Conservation (phyloP, 2,797 vertebrate genomes). For the Sebastes aleutianus region DNA sequence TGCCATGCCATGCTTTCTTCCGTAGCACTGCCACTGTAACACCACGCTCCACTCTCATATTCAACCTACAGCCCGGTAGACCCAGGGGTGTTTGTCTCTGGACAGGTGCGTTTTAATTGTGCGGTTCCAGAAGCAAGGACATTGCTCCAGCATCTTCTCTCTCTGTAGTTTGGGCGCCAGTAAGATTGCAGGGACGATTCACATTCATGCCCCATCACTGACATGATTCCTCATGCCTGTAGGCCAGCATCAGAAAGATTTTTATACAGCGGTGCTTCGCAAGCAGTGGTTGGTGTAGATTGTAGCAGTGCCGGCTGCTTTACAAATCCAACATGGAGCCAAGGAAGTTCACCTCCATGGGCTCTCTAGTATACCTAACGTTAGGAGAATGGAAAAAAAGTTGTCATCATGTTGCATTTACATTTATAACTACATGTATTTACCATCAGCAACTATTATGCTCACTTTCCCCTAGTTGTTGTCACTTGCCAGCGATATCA, state of each 20-base stretch:
- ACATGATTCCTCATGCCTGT: background rate
- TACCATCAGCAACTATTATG: too few species aligned
- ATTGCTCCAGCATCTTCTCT: background rate
- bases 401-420: too few species aligned
- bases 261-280: background rate
- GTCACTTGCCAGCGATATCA: background rate
- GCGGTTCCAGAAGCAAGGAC: background rate
- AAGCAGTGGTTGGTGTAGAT: background rate
- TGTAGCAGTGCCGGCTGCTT: background rate
- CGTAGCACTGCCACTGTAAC: too few species aligned
- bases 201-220: background rate
- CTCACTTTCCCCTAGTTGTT: background rate
- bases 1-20: too few species aligned
- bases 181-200: background rate
- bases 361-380: too few species aligned
- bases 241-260: background rate
- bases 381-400: too few species aligned
- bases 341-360: too few species aligned
- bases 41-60: too few species aligned
- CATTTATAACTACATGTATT: too few species aligned
- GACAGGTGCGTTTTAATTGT: background rate
- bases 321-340: background rate
- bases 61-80: too few species aligned
- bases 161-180: background rate
- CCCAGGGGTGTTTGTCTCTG: background rate